Percentiles rank a stretch among this genome's conserved stretches.
Evolutionary conservation across 2,888 invertebrate species (phyloP).

Genomic region (Polydrusus pterygomalis): DNA sequence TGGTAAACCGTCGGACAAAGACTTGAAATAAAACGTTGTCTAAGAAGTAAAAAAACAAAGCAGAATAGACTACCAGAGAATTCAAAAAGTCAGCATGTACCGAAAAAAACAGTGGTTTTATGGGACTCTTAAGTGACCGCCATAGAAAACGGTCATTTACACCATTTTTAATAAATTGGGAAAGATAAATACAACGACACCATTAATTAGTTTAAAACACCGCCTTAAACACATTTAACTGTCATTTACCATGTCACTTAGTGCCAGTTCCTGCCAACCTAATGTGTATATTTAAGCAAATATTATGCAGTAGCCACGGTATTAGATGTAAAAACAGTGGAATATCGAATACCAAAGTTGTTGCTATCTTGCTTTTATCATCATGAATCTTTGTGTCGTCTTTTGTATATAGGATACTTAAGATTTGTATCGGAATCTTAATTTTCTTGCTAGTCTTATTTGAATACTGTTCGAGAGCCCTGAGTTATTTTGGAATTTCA

Average conservation of each 20-base stretch:
- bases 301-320: conserved; percentile 65
- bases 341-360: conserved; percentile 49
- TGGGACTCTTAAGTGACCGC: too few species aligned
- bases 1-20: too few species aligned
- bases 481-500: background rate
- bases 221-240: conserved; percentile 10
- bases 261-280: conserved; percentile 40
- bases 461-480: background rate
- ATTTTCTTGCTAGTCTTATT: conserved; percentile 30
- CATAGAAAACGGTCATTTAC: too few species aligned
- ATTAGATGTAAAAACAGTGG: conserved; percentile 59
- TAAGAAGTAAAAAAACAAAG: too few species aligned
- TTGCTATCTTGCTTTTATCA: conserved; percentile 45
- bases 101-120: too few species aligned
- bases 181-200: background rate
- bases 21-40: too few species aligned
- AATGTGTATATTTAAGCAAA: conserved; percentile 66
- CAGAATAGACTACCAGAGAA: too few species aligned
- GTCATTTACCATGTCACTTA: conserved; percentile 47
- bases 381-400: conserved; percentile 36
- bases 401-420: conserved; percentile 30
- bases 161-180: too few species aligned
- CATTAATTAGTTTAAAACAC: conserved; percentile 10
- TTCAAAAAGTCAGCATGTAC: too few species aligned
- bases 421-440: conserved; percentile 30